Evolutionary conservation across 2,113 vertebrate genomes (phyloP).

Genomic region (Heloderma charlesbogerti): DNA sequence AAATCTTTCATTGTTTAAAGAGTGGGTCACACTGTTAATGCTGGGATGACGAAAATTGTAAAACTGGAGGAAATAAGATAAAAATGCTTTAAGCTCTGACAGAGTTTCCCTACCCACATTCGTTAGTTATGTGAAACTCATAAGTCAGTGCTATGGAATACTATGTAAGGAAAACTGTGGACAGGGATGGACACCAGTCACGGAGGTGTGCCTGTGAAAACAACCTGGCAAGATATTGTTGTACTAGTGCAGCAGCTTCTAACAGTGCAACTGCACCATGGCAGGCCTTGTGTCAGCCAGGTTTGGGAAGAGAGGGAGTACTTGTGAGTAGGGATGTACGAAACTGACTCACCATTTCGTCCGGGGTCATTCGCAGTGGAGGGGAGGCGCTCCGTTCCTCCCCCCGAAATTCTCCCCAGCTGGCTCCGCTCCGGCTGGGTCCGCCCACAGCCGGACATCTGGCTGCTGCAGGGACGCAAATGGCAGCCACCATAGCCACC

Average conservation of each 20-base stretch:
- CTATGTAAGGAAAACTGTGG: not conserved
- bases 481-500: too few relatives aligned
- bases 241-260: not conserved
- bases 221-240: not conserved
- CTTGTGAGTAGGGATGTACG: not conserved
- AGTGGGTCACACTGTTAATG: not conserved
- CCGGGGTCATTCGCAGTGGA: too few relatives aligned
- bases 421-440: too few relatives aligned
- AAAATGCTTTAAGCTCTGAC: not conserved
- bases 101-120: not conserved
- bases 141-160: not conserved
- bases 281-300: not conserved
- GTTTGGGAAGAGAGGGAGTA: not conserved
- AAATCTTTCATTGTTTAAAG: slow-evolving; percentile 16
- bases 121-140: not conserved
- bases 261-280: not conserved
- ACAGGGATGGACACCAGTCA: not conserved
- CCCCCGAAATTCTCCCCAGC: too few relatives aligned
- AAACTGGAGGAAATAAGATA: not conserved
- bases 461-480: too few relatives aligned
- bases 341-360: too few relatives aligned
- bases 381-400: too few relatives aligned
- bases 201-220: not conserved
- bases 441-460: too few relatives aligned
- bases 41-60: not conserved